These are phyloP conservation scores for Collichthys lucidus DNA, from an alignment of 2,113 vertebrate species.

Conservation along the genomic window DNA sequence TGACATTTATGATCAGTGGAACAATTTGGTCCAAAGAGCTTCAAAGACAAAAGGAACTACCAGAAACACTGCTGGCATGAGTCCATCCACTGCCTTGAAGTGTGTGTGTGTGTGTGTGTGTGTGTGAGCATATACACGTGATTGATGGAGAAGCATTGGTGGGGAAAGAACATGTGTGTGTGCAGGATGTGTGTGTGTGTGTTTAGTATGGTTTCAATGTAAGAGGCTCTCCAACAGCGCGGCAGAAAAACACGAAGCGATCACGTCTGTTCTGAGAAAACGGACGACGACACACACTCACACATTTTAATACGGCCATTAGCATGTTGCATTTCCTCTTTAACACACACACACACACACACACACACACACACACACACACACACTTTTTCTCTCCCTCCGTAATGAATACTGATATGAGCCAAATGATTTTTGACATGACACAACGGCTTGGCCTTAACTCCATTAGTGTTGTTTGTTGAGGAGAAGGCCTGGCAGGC, in stretches of 20 bases:
- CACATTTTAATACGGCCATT: conserved; percentile 5
- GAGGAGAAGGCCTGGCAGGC: conserved; percentile 71
- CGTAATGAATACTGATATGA: conserved; percentile 69
- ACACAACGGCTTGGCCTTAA: conserved; percentile 75
- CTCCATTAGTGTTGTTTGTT: conserved; percentile 81
- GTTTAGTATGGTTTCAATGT: conserved; percentile 49
- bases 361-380: too few species aligned
- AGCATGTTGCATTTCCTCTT: conserved; percentile 9
- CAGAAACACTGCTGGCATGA: conserved; percentile 60
- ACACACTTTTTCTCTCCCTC: not conserved
- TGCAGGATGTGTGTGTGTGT: conserved; percentile 1
- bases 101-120: conserved; percentile 26
- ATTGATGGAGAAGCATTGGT: conserved; percentile 51
- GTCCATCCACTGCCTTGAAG: conserved; percentile 48
- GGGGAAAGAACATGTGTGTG: conserved; percentile 6
- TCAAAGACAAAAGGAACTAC: conserved; percentile 77
- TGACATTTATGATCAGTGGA: conserved; percentile 79
- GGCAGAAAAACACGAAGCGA: conserved; percentile 50
- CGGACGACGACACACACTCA: not conserved
- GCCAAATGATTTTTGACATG: conserved; percentile 78
- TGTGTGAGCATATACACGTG: conserved; percentile 32
- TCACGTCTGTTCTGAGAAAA: conserved; percentile 38
- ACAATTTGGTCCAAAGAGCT: conserved; percentile 74
- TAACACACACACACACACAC: not conserved
- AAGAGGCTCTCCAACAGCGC: conserved; percentile 21